These are phyloP conservation scores for Trogon melanurus DNA, from an alignment of 2,113 vertebrate genomes.

Conservation along the genomic window DNA sequence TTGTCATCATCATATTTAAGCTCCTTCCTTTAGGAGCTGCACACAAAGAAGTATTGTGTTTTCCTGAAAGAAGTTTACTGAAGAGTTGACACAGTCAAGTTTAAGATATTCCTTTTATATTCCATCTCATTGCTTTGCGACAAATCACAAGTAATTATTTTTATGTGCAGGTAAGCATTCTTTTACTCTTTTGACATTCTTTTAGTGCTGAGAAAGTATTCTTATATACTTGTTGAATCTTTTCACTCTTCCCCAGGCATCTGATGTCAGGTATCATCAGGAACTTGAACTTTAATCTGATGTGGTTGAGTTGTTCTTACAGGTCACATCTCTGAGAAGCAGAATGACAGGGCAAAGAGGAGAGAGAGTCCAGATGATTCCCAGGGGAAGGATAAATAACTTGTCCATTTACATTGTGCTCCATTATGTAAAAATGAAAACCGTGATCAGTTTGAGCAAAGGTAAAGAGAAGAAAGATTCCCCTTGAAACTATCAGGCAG, in stretches of 20 bases:
- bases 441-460: not conserved
- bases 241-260: not conserved
- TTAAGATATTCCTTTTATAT: not conserved
- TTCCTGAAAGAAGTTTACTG: not conserved
- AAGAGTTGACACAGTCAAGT: not conserved
- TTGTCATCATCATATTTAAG: not conserved
- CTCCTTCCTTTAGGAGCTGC: not conserved
- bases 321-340: not conserved
- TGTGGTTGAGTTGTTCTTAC: rapidly evolving
- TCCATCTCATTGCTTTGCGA: not conserved
- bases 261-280: not conserved
- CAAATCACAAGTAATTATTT: not conserved
- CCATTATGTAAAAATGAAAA: not conserved
- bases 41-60: not conserved
- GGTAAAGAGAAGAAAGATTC: not conserved
- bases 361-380: not conserved
- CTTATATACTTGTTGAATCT: not conserved
- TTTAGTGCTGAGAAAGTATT: not conserved
- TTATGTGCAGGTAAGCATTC: not conserved
- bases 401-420: rapidly evolving
- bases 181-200: too few relatives aligned
- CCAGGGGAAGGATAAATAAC: not conserved
- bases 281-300: not conserved
- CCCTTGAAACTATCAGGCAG: not conserved
- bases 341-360: not conserved